phyloP scores from a whole-genome alignment of 2,113 vertebrate species.

The Carlito syrichta region DNA sequence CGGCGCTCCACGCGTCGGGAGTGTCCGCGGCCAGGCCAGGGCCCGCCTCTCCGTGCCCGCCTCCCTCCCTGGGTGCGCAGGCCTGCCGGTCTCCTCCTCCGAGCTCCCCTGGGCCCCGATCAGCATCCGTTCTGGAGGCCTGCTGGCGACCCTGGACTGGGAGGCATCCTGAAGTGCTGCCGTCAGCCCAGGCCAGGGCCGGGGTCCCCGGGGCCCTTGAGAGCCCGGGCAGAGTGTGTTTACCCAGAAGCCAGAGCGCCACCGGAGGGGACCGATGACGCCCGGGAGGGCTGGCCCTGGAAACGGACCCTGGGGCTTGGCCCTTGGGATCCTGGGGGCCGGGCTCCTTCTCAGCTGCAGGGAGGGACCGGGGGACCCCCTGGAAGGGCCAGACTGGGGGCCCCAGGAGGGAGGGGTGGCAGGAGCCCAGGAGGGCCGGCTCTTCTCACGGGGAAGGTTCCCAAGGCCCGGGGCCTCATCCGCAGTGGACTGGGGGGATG shows the following conservation, averaged over 20 bases:
- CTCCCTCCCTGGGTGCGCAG: too few species aligned
- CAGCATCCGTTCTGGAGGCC: not conserved
- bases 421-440: not conserved
- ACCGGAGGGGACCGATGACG: not conserved
- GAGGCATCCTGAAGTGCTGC: not conserved
- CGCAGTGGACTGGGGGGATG: rapidly evolving
- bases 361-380: too few species aligned
- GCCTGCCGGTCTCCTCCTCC: too few species aligned
- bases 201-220: not conserved
- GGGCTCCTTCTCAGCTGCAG: not conserved
- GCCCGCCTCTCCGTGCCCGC: too few species aligned
- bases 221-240: not conserved
- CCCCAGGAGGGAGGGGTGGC: rapidly evolving
- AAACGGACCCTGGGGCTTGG: rapidly evolving
- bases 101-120: not conserved
- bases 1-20: not conserved
- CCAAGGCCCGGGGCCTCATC: not conserved
- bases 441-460: not conserved
- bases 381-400: not conserved
- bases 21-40: too few species aligned
- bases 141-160: too few species aligned
- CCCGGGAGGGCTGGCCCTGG: not conserved
- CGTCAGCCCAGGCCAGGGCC: not conserved
- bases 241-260: not conserved
- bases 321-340: not conserved